Conservation (phyloP, 2,888 invertebrate genomes). For the Volucella inflata region DNA sequence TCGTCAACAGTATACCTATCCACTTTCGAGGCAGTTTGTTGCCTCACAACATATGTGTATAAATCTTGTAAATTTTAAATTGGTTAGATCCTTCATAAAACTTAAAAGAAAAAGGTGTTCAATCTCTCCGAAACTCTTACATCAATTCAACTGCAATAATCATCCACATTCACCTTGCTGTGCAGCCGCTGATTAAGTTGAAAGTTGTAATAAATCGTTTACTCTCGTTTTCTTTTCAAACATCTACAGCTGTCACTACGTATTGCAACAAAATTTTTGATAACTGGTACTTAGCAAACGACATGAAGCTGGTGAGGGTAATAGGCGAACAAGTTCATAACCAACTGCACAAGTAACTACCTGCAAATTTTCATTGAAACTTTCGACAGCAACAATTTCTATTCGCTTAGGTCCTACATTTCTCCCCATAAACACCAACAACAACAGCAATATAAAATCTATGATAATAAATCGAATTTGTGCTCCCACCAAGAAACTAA, state of each 20-base stretch:
- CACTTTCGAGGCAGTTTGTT: no score
- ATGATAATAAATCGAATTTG: no score
- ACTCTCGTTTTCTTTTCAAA: slow-evolving; percentile 54
- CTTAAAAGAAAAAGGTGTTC: no score
- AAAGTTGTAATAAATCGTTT: slow-evolving; percentile 37
- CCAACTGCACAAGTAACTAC: neutral
- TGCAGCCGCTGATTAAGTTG: slow-evolving; percentile 26
- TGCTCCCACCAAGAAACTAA: no score
- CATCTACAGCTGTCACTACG: neutral
- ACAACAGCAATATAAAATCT: no score
- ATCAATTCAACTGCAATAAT: no score
- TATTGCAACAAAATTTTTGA: neutral
- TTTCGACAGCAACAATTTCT: slow-evolving; percentile 61
- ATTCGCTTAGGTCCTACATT: slow-evolving; percentile 26
- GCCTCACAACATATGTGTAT: neutral
- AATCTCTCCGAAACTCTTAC: no score
- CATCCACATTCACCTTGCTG: slow-evolving; percentile 15
- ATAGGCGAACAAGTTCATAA: slow-evolving; percentile 25
- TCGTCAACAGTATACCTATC: no score
- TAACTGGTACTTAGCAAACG: no score
- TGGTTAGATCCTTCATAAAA: neutral
- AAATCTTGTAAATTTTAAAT: neutral
- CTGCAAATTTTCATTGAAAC: slow-evolving; percentile 51
- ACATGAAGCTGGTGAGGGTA: no score
- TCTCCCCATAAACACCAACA: neutral